A percentile compares a stretch with the other conserved stretches of the same genome.
phyloP scores from a whole-genome alignment of 2,113 vertebrate genomes.

The Mirounga angustirostris region DNA sequence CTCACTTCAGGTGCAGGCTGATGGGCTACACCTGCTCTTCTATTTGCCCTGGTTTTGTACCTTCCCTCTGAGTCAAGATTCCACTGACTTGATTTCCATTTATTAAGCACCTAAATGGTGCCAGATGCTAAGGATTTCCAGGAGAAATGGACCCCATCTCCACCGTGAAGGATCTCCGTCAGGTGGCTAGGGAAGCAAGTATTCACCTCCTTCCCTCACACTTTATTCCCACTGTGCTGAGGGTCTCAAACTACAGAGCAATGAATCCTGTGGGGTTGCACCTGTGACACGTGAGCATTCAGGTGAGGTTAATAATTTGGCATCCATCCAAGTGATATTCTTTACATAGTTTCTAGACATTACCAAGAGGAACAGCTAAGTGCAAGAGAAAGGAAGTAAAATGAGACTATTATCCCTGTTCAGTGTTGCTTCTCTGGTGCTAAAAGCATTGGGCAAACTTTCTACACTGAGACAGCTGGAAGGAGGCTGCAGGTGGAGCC shows the following conservation, averaged over 20 bases:
- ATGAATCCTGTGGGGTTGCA: background rate
- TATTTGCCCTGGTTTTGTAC: background rate
- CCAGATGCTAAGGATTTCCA: background rate
- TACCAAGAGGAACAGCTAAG: background rate
- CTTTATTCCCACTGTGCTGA: background rate
- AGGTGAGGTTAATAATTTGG: background rate
- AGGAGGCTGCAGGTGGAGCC: background rate
- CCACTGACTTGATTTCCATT: background rate
- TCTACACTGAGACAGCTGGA: background rate
- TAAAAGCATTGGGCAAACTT: background rate
- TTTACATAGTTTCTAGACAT: background rate
- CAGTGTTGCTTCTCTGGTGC: background rate
- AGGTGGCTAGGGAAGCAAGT: background rate
- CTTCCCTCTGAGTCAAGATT: background rate
- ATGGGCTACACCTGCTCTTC: background rate
- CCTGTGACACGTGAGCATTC: background rate
- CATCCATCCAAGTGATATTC: background rate
- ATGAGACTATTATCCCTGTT: background rate
- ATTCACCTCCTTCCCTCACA: background rate
- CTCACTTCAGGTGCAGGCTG: background rate
- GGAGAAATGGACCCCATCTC: background rate
- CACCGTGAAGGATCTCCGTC: background rate
- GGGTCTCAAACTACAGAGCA: background rate
- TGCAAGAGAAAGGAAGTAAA: background rate
- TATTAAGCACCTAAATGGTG: background rate